phyloP scores from a whole-genome alignment of 1,140 invertebrate species.

The Drosophila seguyi region DNA sequence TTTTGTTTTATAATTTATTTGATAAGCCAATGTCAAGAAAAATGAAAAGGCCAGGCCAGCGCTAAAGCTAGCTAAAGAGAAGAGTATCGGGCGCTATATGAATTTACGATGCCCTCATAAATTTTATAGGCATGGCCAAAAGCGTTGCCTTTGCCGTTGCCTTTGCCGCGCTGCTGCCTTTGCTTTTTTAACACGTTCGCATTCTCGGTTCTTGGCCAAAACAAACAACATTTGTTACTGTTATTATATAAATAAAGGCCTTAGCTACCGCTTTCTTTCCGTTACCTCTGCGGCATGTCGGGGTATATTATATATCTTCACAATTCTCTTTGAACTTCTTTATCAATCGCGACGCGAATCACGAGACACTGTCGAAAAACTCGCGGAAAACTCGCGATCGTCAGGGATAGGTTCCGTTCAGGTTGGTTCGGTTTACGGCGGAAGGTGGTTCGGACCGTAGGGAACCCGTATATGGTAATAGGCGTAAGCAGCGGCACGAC shows the following conservation, averaged over 20 bases:
- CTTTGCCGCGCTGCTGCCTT: conserved; percentile 23
- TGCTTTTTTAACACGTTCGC: conserved; percentile 63
- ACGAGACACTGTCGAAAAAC: conserved; percentile 44
- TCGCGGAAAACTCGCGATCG: conserved; percentile 33
- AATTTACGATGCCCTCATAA: conserved; percentile 72
- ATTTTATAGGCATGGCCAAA: conserved; percentile 66
- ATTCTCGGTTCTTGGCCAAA: conserved; percentile 61
- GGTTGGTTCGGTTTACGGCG: conserved; percentile 6
- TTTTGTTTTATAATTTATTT: conserved; percentile 65
- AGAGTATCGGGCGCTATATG: conserved; percentile 31
- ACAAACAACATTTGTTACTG: conserved; percentile 51
- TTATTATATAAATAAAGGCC: conserved; percentile 65
- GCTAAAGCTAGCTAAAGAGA: conserved; percentile 3
- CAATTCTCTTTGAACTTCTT: conserved; percentile 30
- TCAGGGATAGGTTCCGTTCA: background rate
- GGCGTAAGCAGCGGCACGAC: conserved; percentile 32
- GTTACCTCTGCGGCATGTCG: conserved; percentile 76
- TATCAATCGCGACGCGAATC: conserved; percentile 74
- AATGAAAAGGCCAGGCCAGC: conserved; percentile 31
- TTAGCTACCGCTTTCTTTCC: conserved; percentile 33
- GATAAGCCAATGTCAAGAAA: conserved; percentile 76
- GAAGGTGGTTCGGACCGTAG: conserved; percentile 1
- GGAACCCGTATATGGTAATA: background rate
- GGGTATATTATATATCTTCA: conserved; percentile 11
- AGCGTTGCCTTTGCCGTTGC: conserved; percentile 9